Conservation (phyloP, 2,797 vertebrate species). For the Tapera naevia region DNA sequence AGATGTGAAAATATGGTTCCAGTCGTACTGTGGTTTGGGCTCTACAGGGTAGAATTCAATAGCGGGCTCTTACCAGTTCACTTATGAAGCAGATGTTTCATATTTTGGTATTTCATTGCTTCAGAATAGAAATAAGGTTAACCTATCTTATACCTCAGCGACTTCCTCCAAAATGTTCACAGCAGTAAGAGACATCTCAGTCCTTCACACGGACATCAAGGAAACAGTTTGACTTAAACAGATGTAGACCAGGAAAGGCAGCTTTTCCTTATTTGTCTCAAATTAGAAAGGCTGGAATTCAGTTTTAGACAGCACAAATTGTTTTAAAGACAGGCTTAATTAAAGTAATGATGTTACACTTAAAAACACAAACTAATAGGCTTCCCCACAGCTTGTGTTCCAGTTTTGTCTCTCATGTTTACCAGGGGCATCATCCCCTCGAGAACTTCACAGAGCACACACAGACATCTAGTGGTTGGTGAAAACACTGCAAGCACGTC, state of each 20-base stretch:
- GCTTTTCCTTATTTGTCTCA: not conserved
- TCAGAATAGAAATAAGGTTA: not conserved
- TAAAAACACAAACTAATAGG: not conserved
- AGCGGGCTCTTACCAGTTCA: not conserved
- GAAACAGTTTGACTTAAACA: not conserved
- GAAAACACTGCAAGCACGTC: conserved; percentile 29
- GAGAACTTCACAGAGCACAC: conserved; percentile 42
- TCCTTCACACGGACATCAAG: not conserved
- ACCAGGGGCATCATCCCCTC: conserved; percentile 33
- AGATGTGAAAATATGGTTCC: not conserved
- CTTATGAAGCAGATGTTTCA: not conserved
- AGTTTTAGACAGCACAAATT: not conserved
- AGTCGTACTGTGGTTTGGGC: not conserved
- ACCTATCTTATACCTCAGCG: not conserved
- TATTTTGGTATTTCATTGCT: not conserved
- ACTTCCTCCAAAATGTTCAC: not conserved
- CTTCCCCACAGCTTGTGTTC: not conserved
- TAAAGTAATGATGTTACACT: not conserved
- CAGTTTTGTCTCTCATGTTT: not conserved
- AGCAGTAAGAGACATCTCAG: not conserved
- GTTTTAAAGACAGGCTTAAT: not conserved
- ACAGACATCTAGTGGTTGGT: conserved; percentile 68
- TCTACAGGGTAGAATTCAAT: not conserved
- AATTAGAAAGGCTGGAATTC: not conserved
- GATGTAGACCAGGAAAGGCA: not conserved